These are phyloP conservation scores for Acrocera orbiculus DNA, from an alignment of 2,888 invertebrate genomes.

Conservation along the genomic window DNA sequence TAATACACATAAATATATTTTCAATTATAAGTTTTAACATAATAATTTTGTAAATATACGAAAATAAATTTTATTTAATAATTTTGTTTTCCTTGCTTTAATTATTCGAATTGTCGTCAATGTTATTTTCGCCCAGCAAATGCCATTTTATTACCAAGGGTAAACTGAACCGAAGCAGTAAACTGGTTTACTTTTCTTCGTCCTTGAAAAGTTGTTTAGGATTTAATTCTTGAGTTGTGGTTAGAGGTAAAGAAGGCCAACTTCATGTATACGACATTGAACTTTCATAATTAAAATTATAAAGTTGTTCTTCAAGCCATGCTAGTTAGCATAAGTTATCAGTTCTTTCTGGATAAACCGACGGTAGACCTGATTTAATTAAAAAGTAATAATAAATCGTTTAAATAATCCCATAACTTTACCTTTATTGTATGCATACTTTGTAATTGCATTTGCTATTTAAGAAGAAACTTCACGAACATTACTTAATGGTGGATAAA, in stretches of 20 bases:
- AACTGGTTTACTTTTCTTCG: too few species aligned
- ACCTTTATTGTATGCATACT: conserved; percentile 82
- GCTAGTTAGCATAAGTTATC: conserved; percentile 52
- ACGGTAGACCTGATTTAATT: conserved; percentile 48
- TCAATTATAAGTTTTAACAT: too few species aligned
- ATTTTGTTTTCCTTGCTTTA: too few species aligned
- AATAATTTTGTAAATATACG: too few species aligned
- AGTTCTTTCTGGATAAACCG: conserved; percentile 70
- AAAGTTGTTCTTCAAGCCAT: conserved; percentile 57
- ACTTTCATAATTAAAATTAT: conserved; percentile 59
- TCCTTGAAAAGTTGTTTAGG: conserved; percentile 22
- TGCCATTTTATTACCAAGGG: too few species aligned
- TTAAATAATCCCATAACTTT: conserved; percentile 15
- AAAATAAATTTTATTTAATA: too few species aligned
- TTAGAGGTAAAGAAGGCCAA: conserved; percentile 35
- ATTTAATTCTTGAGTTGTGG: conserved; percentile 26
- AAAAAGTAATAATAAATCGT: conserved; percentile 6
- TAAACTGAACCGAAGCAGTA: too few species aligned
- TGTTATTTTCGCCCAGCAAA: too few species aligned
- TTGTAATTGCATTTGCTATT: conserved; percentile 74
- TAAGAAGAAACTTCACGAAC: conserved; percentile 77
- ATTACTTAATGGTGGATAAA: conserved; percentile 76
- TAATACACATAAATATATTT: too few species aligned
- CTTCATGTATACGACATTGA: conserved; percentile 54
- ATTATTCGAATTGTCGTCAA: too few species aligned